These are phyloP conservation scores for Halictus quadricinctus DNA, from an alignment of 2,888 invertebrate species.

Conservation along the genomic window DNA sequence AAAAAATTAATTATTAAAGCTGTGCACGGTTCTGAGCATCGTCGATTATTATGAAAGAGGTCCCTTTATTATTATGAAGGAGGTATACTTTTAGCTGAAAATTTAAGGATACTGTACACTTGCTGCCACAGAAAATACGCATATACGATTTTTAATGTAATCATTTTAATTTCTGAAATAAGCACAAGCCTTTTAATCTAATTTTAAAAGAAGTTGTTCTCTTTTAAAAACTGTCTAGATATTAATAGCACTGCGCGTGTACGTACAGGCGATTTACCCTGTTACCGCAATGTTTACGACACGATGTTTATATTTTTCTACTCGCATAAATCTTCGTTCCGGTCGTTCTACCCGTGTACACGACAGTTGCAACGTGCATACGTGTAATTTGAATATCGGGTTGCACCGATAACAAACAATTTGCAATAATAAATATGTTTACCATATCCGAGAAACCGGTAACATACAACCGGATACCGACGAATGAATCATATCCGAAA, in stretches of 20 bases:
- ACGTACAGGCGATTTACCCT: background rate
- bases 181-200: background rate
- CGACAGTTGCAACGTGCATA: background rate
- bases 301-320: conserved; percentile 1
- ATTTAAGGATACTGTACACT: background rate
- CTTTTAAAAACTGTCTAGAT: background rate
- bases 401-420: background rate
- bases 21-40: no score
- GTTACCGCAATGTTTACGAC: background rate
- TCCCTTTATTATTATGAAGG: no score
- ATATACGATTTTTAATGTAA: background rate
- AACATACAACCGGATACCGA: no score
- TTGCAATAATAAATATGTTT: conserved; percentile 4
- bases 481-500: background rate
- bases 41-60: no score
- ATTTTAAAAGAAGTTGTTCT: background rate
- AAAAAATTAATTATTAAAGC: no score
- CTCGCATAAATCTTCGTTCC: background rate
- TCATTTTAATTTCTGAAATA: background rate
- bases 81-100: background rate
- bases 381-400: background rate
- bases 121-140: no score
- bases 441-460: background rate
- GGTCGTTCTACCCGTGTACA: background rate
- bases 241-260: background rate